Conservation (phyloP, 2,888 invertebrate species). For the Idaea dimidiata region DNA sequence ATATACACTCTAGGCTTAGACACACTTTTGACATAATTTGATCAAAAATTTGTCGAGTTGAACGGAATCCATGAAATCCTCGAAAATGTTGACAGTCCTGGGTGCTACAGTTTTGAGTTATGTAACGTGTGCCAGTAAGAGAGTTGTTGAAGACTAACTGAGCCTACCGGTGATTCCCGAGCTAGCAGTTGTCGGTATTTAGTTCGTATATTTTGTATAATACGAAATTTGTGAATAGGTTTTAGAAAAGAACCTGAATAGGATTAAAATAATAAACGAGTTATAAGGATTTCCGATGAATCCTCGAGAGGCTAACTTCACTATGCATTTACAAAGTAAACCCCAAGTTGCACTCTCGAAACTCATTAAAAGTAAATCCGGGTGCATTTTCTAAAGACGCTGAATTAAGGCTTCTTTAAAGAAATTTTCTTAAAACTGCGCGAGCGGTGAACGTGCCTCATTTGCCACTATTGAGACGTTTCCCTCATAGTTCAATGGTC, state of each 20-base stretch:
- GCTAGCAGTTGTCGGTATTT: constrained; percentile 1
- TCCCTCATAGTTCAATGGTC: constrained; percentile 57
- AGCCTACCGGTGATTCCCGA: no score
- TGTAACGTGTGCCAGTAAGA: no score
- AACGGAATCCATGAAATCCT: no score
- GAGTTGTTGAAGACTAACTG: no score
- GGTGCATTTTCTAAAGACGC: constrained; percentile 76
- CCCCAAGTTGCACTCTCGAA: constrained; percentile 70
- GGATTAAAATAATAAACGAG: constrained; percentile 36
- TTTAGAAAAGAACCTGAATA: constrained; percentile 17
- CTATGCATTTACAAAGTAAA: constrained; percentile 73
- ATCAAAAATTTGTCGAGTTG: no score
- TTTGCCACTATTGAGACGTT: constrained; percentile 74
- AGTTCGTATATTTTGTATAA: constrained; percentile 3
- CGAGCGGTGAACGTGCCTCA: constrained; percentile 68
- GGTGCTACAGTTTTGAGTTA: no score
- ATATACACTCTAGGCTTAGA: no score
- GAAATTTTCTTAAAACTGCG: constrained; percentile 72
- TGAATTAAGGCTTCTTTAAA: constrained; percentile 72
- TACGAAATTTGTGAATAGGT: background rate
- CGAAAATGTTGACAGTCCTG: no score
- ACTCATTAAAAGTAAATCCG: constrained; percentile 80
- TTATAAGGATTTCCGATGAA: constrained; percentile 40
- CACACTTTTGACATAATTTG: no score
- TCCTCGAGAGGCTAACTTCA: constrained; percentile 44